Evolutionary conservation across 2,113 vertebrate species (phyloP), one percentile per base, ranked within the genome.

Genomic region (Clinocottus analis): DNA sequence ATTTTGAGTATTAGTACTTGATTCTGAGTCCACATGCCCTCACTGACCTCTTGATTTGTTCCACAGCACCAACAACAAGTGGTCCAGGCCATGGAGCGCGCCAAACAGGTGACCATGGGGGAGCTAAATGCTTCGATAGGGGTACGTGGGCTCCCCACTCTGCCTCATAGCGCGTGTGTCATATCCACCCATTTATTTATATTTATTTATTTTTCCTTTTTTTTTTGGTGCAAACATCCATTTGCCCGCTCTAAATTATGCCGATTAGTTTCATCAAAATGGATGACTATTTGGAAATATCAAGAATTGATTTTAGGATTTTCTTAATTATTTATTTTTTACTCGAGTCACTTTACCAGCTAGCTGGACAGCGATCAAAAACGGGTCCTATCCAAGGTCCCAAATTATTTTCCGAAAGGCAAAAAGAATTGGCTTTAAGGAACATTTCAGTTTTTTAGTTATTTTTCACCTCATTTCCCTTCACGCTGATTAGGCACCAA

Each of bases 101-200:
- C 97, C 94, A 98, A 98, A 96, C 97, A 98, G 94, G 97, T 99
- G 93, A 98, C 97, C 47, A 95, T 98, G 92, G 96, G 95, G 39
- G 97, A 99, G 85, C 96, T 99, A 92, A 98, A 95, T 96, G 97
- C 95, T 89, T 96, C 98, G 64, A 95, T 99, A 4, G 97, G 97
- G 96, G 97, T 98, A 96, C 97, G 97, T 96, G 94, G 94, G 94
- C 94, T 94, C 93, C 92, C 93, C 94, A 92, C 93, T 94, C 93
- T 94, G 89, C 93, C 93, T 93, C 90, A 90, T 92, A 93, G 93
- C 93, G 91, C 94, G 93, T 94, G 90, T 93, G 94, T 92, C 81
- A 84, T 91, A 92, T 76, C 91, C 90, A 90, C 87, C 90, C 89
- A 82, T 85, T 83, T 83, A 39, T 80, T 77, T 78, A 79, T n/a